phyloP scores from a whole-genome alignment of 2,888 invertebrate species.

The Xylota segnis region DNA sequence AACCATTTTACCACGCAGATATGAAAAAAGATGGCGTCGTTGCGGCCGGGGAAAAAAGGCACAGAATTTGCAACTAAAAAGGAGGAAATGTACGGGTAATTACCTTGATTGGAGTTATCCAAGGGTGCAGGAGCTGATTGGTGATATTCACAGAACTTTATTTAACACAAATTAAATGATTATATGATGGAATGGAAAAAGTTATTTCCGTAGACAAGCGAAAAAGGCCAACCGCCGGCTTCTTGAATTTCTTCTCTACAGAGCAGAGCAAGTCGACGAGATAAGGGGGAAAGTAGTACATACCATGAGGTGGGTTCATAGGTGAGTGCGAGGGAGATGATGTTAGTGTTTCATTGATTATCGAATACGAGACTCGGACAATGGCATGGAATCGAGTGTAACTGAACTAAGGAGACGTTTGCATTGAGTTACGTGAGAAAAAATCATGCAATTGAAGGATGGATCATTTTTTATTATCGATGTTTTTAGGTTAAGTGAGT shows the following conservation, averaged over 20 bases:
- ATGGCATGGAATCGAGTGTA: neutral
- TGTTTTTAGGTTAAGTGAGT: too few species aligned
- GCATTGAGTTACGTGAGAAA: too few species aligned
- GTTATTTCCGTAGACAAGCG: constrained; percentile 44
- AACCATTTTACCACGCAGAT: constrained; percentile 66
- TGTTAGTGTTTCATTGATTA: neutral
- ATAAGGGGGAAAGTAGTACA: constrained; percentile 23
- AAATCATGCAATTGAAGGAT: too few species aligned
- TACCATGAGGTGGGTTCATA: neutral
- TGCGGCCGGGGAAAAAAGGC: constrained; percentile 49
- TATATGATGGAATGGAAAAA: constrained; percentile 32
- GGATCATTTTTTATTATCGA: too few species aligned
- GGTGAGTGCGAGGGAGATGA: neutral
- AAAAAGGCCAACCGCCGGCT: constrained; percentile 62
- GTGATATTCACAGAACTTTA: constrained; percentile 1
- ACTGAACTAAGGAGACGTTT: neutral
- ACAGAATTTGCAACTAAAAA: constrained; percentile 47
- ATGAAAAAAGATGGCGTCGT: constrained; percentile 71
- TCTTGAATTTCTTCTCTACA: constrained; percentile 44
- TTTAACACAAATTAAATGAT: constrained; percentile 20
- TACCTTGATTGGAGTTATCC: constrained; percentile 56
- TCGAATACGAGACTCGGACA: neutral
- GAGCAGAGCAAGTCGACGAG: neutral
- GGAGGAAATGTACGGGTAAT: constrained; percentile 9
- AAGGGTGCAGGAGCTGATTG: constrained; percentile 2